Percentiles rank a stretch among this genome's conserved stretches.
phyloP scores from a whole-genome alignment of 2,888 invertebrate species.

The Hyposoter didymator region DNA sequence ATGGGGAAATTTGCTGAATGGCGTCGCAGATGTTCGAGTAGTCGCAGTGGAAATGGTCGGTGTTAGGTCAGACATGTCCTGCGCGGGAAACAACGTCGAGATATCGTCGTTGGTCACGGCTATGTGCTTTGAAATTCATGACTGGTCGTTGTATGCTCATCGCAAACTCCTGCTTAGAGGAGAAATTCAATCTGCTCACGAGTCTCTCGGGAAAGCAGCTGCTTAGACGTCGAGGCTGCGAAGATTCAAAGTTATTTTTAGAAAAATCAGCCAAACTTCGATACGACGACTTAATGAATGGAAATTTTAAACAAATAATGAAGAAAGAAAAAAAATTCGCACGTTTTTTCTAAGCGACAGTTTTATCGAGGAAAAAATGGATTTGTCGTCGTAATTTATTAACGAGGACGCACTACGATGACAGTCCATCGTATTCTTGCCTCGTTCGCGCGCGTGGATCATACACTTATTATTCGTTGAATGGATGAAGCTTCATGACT shows the following conservation, averaged over 20 bases:
- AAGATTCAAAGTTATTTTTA: background rate
- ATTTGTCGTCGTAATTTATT: background rate
- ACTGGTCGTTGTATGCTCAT: constrained; percentile 13
- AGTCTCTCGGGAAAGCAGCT: background rate
- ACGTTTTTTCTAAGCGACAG: background rate
- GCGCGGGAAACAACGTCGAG: constrained; percentile 14
- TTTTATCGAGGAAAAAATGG: background rate
- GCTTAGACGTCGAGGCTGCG: background rate
- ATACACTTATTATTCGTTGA: background rate
- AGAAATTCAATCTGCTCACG: constrained; percentile 4
- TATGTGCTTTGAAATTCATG: constrained; percentile 40
- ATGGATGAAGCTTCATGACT: background rate
- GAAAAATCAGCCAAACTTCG: too few relatives aligned
- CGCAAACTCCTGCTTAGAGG: background rate
- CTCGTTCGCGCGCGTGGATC: background rate
- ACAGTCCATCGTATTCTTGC: background rate
- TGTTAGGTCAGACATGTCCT: constrained; percentile 45
- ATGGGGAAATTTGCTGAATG: constrained; percentile 32
- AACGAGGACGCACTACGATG: background rate
- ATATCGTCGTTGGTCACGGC: constrained; percentile 24
- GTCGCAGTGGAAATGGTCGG: constrained; percentile 45
- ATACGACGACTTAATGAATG: too few relatives aligned
- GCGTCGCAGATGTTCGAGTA: constrained; percentile 32
- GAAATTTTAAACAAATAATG: background rate
- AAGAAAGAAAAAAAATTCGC: background rate